These are phyloP conservation scores for Archivesica marissinica DNA, from an alignment of 1,140 invertebrate species.

Conservation along the genomic window DNA sequence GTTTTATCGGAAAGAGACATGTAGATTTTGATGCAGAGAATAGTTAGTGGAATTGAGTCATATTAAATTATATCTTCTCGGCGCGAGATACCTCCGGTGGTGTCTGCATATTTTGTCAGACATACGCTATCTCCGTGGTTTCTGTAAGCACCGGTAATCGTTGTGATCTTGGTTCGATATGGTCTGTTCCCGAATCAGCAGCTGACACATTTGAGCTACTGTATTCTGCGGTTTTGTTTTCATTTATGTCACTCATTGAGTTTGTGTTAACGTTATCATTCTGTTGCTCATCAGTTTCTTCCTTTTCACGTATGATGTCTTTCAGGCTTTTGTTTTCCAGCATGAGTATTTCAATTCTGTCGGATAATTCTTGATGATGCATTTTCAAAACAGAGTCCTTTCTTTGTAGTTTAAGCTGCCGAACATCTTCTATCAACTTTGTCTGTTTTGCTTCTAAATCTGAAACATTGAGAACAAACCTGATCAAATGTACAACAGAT, in stretches of 20 bases:
- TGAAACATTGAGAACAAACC: no score
- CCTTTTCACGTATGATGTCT: constrained; percentile 66
- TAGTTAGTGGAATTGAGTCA: no score
- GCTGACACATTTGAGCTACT: neutral
- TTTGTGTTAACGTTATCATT: neutral
- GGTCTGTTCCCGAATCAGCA: neutral
- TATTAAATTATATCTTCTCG: no score
- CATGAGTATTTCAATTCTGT: constrained; percentile 67
- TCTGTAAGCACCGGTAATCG: neutral
- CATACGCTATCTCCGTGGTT: constrained; percentile 6
- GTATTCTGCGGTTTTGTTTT: neutral
- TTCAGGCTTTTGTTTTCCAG: constrained; percentile 70
- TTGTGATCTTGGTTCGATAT: neutral
- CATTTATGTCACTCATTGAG: neutral
- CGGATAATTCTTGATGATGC: constrained; percentile 65
- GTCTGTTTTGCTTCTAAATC: constrained; percentile 63
- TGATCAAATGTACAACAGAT: no score
- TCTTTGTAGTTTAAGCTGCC: constrained; percentile 50
- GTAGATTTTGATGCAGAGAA: no score
- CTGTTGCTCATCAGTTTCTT: constrained; percentile 18
- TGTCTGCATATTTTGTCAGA: no score
- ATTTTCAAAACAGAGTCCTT: constrained; percentile 52
- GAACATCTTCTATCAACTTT: constrained; percentile 60
- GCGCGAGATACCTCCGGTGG: no score
- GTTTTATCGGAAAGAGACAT: no score